Conservation (phyloP, 2,888 invertebrate species). For the Ormyrus labotus region DNA sequence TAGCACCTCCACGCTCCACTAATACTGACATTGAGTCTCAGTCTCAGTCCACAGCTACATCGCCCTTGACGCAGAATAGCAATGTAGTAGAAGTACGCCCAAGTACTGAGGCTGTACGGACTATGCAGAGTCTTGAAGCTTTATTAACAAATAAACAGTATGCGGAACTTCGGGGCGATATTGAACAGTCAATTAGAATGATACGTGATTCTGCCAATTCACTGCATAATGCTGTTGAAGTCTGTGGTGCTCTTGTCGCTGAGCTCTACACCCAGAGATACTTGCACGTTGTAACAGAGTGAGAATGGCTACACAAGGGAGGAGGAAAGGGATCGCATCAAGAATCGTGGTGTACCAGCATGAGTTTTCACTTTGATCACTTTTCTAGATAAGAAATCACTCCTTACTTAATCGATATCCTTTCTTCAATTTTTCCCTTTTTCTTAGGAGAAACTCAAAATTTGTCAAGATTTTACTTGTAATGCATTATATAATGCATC, state of each 20-base stretch:
- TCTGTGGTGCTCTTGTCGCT: constrained; percentile 76
- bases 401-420: not conserved
- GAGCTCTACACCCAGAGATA: constrained; percentile 76
- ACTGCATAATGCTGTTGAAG: constrained; percentile 77
- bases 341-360: constrained; percentile 22
- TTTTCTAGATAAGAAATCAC: constrained; percentile 41
- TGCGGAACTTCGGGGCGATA: constrained; percentile 72
- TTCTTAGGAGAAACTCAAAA: too few relatives aligned
- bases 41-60: not conserved
- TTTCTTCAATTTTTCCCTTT: too few relatives aligned
- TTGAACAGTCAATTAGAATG: constrained; percentile 74
- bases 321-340: not conserved
- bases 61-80: not conserved
- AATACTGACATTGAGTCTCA: not conserved
- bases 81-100: constrained; percentile 70
- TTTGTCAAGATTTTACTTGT: too few relatives aligned
- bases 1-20: constrained; percentile 63
- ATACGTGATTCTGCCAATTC: constrained; percentile 79
- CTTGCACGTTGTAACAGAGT: constrained; percentile 70
- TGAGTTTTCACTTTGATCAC: constrained; percentile 53
- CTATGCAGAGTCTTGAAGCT: constrained; percentile 74
- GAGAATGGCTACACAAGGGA: constrained; percentile 51
- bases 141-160: constrained; percentile 75
- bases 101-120: constrained; percentile 74
- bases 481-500: too few relatives aligned